Conservation (phyloP, 1,140 invertebrate species). For the Ceratina japonica region DNA sequence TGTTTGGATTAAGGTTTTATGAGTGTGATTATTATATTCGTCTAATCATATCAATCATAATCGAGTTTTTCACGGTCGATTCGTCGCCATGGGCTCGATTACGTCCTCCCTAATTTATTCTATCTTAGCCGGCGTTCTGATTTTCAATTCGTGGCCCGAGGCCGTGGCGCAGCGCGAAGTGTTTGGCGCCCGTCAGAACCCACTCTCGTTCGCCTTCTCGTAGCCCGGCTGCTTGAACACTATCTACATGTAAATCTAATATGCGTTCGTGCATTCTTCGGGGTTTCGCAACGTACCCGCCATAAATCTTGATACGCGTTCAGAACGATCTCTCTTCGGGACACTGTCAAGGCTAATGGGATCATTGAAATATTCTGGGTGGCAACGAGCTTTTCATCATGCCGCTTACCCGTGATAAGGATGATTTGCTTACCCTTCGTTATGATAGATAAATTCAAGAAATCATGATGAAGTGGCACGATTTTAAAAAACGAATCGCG, state of each 20-base stretch:
- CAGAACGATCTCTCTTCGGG: constrained; percentile 40
- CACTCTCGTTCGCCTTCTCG: constrained; percentile 27
- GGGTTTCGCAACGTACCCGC: constrained; percentile 42
- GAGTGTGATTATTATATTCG: too few species aligned
- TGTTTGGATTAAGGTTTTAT: too few species aligned
- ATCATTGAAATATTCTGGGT: constrained; percentile 53
- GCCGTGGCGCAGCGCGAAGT: constrained; percentile 51
- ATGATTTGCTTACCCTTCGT: constrained; percentile 1
- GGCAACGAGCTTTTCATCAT: background rate
- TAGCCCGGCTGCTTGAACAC: constrained; percentile 62
- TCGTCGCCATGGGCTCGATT: background rate
- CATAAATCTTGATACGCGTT: constrained; percentile 18
- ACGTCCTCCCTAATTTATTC: constrained; percentile 62
- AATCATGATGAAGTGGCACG: too few species aligned
- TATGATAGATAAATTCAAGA: too few species aligned
- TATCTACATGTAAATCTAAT: constrained; percentile 72
- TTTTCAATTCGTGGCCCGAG: constrained; percentile 66
- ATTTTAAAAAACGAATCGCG: too few species aligned
- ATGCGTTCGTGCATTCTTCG: constrained; percentile 61
- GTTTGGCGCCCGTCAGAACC: constrained; percentile 52
- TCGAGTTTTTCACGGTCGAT: too few species aligned
- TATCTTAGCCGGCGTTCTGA: constrained; percentile 66
- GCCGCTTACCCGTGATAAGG: background rate
- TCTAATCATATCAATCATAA: too few species aligned
- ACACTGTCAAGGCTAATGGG: constrained; percentile 51